Base-by-base conservation (phyloP, 2,888 invertebrate genomes). In the Drosophila antonietae region DNA sequence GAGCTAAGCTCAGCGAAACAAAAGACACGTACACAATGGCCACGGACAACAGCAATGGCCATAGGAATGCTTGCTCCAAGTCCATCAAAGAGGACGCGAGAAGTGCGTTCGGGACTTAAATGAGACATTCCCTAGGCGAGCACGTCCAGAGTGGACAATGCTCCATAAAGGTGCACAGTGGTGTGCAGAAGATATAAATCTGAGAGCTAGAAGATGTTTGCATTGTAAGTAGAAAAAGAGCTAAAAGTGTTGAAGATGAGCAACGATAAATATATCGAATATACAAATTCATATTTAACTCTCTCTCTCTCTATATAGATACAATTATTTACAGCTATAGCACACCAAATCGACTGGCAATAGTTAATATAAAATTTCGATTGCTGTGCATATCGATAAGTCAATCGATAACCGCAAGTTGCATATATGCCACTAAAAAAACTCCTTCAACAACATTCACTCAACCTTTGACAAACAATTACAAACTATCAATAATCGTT, bases 1-100 rank as follows among this genome's bases (percentile, higher is more conserved):
- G 23, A 43, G 31, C n/a, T 33, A 15, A 23, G 43, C 69, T 59
- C 51, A 57, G 44, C 57, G 66, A 69, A 81, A 84, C 88, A 87
- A 87, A 79, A 72, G 82, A 43, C 88, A 81, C 88, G 89, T 84
- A 76, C 83, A 73, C 83, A 80, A 80, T 88, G 77, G 66, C 71
- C 59, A 60, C 53, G 57, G 52, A 57, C 59, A 68, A 60, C 59
- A 43, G 60, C 60, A 57, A 67, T 55, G 68, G 61, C 68, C 59
- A 73, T 49, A 67, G 67, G 67, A 64, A 60, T 63, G 66, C 62
- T 61, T 18, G 18, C 18, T n/a, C 15, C 68, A 66, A 67, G 79
- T 47, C 52, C 70, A 67, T 63, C 71, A 67, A 67, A 39, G 10
- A 53, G 58, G 51, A 75, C 76, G 62, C 60, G 57, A 66, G 56